Evolutionary conservation across 1,140 invertebrate species (phyloP), one percentile per base, ranked within the genome.

Genomic region (Conus ventricosus): DNA sequence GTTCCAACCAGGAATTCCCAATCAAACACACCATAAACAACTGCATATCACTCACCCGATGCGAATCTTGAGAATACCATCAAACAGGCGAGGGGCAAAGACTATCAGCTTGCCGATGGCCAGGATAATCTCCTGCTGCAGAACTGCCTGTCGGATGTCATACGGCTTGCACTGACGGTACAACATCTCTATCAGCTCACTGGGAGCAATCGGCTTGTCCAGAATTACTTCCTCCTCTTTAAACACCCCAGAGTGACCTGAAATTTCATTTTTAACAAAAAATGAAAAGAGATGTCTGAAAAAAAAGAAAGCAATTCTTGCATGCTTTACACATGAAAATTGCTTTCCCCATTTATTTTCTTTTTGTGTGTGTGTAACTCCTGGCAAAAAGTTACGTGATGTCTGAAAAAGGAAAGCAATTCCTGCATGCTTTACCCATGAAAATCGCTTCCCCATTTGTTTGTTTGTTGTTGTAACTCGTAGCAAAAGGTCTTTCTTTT

Each of bases 81-180:
- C 97, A 95, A 99, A 99, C 95, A 99, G 97, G 91, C 98, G 97
- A 13, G 98, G 98, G 94, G 97, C 97, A 20, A 98, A 99, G 39
- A 97, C 97, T 92, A 99, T 99, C 55, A 99, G 96, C 89, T 98
- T 97, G 10, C 99, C 99, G 95, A 98, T 98, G 95, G 99, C 98
- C 1, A 99, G 95, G 15, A 99, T 97, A 81, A 99, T 96, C 95
- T 99, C 98, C 95, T 98, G 97, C 95, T 99, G 99, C n/a, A 99
- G 95, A 39, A 99, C 99, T 13, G 99, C 98, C 91, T 99, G 97
- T 86, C 99, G 97, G 3, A 98, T 96, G 95, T 99, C 97, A 93
- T 98, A 97, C 0, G 97, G 97, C 93, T 98, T 88, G 90, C 95
- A 95, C 81, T 93, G 94, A 83, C 84, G 94, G 90, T 94, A 96